phyloP scores from a whole-genome alignment of 2,113 vertebrate species.

The Elanoides forficatus region DNA sequence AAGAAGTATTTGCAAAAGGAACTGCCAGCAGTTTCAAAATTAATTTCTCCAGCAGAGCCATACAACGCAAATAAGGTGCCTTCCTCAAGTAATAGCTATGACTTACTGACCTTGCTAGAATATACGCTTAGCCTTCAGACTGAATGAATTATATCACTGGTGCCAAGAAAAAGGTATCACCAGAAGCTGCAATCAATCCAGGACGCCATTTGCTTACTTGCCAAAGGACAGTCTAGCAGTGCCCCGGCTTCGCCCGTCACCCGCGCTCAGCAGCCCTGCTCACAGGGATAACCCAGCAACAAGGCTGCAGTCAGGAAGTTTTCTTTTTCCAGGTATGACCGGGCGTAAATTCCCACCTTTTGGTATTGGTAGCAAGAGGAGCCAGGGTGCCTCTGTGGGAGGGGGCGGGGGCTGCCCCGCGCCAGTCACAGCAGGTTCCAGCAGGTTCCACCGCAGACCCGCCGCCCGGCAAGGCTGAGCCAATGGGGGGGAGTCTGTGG shows the following conservation, averaged over 20 bases:
- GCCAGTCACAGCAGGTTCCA: too few relatives aligned
- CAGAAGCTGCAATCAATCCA: background rate
- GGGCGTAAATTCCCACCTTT: background rate
- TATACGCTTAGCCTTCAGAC: background rate
- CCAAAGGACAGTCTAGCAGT: background rate
- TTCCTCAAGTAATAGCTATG: background rate
- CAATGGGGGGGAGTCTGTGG: rapidly evolving
- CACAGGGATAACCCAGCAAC: background rate
- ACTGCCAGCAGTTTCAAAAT: background rate
- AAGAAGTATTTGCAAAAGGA: background rate
- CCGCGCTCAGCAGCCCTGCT: rapidly evolving
- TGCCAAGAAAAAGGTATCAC: background rate
- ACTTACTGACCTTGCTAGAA: background rate
- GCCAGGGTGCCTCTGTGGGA: background rate
- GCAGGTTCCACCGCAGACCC: too few relatives aligned
- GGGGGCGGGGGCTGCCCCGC: background rate
- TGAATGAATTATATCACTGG: rapidly evolving
- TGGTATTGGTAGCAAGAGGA: too few relatives aligned
- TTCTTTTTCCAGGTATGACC: background rate
- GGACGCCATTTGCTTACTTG: background rate
- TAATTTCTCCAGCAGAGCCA: background rate
- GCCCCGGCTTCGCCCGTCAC: rapidly evolving
- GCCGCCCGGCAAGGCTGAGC: rapidly evolving
- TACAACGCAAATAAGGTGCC: background rate
- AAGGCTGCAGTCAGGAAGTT: too few relatives aligned